Conservation (phyloP, 2,888 invertebrate species). For the Pilophorus perplexus region DNA sequence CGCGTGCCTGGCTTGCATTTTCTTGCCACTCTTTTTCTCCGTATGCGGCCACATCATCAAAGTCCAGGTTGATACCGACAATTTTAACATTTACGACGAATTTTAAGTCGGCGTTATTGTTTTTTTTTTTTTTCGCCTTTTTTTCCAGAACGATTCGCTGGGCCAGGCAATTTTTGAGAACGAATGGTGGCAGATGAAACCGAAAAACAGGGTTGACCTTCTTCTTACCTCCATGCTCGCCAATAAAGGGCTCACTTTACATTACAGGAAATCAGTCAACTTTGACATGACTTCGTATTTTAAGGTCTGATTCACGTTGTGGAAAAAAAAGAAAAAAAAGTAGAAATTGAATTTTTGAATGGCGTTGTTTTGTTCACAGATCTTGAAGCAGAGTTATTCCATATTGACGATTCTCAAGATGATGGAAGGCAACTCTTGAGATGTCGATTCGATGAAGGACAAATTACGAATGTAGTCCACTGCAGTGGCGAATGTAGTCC, state of each 20-base stretch:
- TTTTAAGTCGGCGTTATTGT: not conserved
- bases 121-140: not conserved
- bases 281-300: conserved; percentile 6
- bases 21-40: conserved; percentile 8
- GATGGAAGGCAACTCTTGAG: too few species aligned
- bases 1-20: not conserved
- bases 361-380: not conserved
- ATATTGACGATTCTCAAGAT: conserved; percentile 9
- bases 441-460: too few species aligned
- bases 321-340: not conserved
- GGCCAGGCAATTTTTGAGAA: not conserved
- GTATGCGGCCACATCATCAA: conserved; percentile 11
- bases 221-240: not conserved
- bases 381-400: conserved; percentile 28
- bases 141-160: conserved; percentile 2
- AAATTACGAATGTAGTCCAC: too few species aligned
- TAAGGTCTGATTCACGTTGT: not conserved
- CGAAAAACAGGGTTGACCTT: not conserved
- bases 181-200: not conserved
- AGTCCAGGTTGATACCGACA: not conserved
- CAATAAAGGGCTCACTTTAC: not conserved
- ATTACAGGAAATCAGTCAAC: conserved; percentile 12
- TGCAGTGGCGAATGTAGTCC: too few species aligned
- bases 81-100: not conserved
- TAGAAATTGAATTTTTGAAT: not conserved